Evolutionary conservation across 2,797 vertebrate genomes (phyloP).

Genomic region (Anisognathus igniventris): DNA sequence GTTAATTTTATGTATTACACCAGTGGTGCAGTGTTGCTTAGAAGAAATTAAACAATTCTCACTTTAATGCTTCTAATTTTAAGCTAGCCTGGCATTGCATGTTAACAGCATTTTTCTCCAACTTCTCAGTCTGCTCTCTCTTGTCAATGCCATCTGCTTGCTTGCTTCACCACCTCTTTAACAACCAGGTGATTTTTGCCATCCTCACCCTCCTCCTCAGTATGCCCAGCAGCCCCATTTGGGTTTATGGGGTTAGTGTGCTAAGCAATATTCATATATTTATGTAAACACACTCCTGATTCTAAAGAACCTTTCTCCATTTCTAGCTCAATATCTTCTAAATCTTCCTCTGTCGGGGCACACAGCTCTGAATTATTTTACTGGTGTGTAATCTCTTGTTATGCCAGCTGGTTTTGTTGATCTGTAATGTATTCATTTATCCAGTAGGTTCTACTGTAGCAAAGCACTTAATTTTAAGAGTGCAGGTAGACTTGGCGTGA

Average conservation of each 20-base stretch:
- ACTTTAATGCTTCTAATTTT: background rate
- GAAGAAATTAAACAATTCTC: constrained; percentile 17
- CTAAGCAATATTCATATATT: background rate
- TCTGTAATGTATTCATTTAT: constrained; percentile 15
- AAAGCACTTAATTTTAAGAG: background rate
- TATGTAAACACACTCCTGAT: background rate
- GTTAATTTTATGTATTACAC: background rate
- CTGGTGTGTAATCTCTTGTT: background rate
- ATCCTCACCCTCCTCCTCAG: background rate
- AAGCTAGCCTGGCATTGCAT: background rate
- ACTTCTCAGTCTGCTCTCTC: background rate
- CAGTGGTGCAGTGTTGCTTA: background rate
- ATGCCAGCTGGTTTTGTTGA: constrained; percentile 17
- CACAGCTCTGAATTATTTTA: background rate
- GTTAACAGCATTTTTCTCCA: background rate
- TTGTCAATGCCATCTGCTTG: constrained; percentile 19
- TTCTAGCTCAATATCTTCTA: background rate
- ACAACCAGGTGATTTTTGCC: constrained; percentile 14
- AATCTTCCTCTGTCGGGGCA: background rate
- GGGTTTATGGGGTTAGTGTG: background rate
- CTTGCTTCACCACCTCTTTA: background rate
- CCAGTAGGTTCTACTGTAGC: background rate
- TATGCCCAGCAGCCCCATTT: background rate
- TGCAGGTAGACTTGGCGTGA: constrained; percentile 13
- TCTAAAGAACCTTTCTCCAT: background rate